A percentile compares a stretch with the other conserved stretches of the same genome.
phyloP scores from a whole-genome alignment of 2,888 invertebrate genomes.

The Muscina levida region DNA sequence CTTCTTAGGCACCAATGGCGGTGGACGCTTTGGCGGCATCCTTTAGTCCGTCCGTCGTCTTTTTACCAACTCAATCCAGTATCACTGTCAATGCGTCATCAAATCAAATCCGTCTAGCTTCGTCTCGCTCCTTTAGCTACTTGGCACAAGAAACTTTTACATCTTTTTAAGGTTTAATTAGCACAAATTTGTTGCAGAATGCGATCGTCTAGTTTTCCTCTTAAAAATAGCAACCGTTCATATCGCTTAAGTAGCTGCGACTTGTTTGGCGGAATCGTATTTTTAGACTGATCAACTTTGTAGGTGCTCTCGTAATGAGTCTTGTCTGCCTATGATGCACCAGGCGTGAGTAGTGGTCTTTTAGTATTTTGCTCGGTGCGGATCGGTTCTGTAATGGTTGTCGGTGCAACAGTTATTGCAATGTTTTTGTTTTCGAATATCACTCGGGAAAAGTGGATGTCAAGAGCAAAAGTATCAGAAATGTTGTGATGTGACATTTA shows the following conservation, averaged over 20 bases:
- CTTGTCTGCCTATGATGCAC: conserved; percentile 49
- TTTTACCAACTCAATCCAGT: conserved; percentile 37
- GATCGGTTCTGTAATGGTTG: conserved; percentile 45
- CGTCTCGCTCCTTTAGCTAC: conserved; percentile 35
- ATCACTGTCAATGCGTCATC: conserved; percentile 43
- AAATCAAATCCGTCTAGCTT: not conserved
- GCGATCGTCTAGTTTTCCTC: conserved; percentile 2
- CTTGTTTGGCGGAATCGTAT: conserved; percentile 72
- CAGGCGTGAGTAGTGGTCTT: no score
- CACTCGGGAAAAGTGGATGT: not conserved
- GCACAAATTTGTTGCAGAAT: conserved; percentile 22
- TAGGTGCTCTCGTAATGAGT: conserved; percentile 60
- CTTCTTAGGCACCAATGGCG: conserved; percentile 79
- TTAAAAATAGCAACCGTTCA: conserved; percentile 54
- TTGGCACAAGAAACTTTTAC: no score
- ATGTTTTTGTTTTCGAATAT: conserved; percentile 4
- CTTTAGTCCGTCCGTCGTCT: conserved; percentile 27
- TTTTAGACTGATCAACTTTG: conserved; percentile 75
- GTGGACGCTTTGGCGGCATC: conserved; percentile 74
- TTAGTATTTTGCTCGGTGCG: conserved; percentile 8
- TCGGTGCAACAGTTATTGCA: conserved; percentile 32
- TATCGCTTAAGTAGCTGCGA: conserved; percentile 45
- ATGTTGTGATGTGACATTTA: no score
- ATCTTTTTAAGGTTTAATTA: conserved; percentile 44
- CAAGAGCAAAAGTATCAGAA: no score